Conservation (phyloP, 2,797 vertebrate species). For the Euphonia xanthogaster region DNA sequence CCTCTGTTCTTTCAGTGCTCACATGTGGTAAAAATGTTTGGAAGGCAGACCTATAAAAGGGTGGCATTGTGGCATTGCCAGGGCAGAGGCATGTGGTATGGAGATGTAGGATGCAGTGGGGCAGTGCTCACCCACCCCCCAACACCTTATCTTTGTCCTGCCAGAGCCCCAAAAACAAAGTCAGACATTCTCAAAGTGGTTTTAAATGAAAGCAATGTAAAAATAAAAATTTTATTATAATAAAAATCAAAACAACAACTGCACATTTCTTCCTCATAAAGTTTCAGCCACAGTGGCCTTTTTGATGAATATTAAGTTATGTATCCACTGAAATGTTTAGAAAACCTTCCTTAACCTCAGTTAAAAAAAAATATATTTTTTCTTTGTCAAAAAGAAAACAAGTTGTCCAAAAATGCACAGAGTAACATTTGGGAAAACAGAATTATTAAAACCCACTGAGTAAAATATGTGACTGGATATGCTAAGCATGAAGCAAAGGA, state of each 20-base stretch:
- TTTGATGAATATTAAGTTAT: neutral
- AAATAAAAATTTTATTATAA: neutral
- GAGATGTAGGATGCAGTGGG: fast-evolving
- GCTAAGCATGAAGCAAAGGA: neutral
- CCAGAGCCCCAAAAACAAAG: no score
- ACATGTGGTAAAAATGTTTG: neutral
- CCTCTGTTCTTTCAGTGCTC: neutral
- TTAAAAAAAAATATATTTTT: neutral
- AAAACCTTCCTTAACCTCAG: neutral
- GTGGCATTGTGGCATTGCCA: neutral
- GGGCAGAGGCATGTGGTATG: neutral
- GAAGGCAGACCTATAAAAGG: neutral
- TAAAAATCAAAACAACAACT: neutral
- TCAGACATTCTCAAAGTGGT: neutral
- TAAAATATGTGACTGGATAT: neutral
- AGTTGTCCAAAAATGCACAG: neutral
- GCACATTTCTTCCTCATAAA: neutral
- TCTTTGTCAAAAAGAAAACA: neutral
- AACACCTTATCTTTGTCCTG: neutral
- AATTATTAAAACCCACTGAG: neutral
- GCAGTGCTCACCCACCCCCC: neutral
- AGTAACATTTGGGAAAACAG: neutral
- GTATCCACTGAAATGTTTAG: neutral
- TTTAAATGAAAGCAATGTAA: neutral
- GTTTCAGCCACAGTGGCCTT: neutral